phyloP scores from a whole-genome alignment of 1,140 invertebrate species.

The Whitmania pigra region DNA sequence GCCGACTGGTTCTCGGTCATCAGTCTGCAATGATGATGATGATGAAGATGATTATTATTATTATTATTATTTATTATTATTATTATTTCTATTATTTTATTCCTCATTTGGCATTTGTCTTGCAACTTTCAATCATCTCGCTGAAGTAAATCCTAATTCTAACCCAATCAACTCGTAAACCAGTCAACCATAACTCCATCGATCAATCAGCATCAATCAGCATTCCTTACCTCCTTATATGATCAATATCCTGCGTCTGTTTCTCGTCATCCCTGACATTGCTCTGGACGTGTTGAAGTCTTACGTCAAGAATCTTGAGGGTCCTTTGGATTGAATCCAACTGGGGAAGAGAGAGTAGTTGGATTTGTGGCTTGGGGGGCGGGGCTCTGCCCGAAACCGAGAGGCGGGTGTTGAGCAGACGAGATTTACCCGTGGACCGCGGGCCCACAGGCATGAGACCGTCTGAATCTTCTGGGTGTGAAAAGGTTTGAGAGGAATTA shows the following conservation, averaged over 20 bases:
- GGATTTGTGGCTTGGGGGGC: conserved; percentile 32
- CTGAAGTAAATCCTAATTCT: neutral
- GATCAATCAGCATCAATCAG: conserved; percentile 27
- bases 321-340: conserved; percentile 40
- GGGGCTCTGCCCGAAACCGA: conserved; percentile 6
- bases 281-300: conserved; percentile 40
- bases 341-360: conserved; percentile 39
- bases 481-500: too few species aligned
- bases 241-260: conserved; percentile 40
- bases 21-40: conserved; percentile 22
- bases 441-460: neutral
- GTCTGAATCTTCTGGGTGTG: too few species aligned
- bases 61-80: too few species aligned
- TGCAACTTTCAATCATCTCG: too few species aligned
- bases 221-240: conserved; percentile 33
- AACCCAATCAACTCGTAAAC: neutral
- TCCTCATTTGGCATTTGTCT: too few species aligned
- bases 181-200: neutral
- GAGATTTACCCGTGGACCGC: neutral
- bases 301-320: conserved; percentile 40
- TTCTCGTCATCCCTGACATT: conserved; percentile 37
- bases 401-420: neutral
- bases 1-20: conserved; percentile 42
- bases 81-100: too few species aligned
- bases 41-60: too few species aligned